phyloP scores from a whole-genome alignment of 1,140 invertebrate species.

The Papilio aristodemus region DNA sequence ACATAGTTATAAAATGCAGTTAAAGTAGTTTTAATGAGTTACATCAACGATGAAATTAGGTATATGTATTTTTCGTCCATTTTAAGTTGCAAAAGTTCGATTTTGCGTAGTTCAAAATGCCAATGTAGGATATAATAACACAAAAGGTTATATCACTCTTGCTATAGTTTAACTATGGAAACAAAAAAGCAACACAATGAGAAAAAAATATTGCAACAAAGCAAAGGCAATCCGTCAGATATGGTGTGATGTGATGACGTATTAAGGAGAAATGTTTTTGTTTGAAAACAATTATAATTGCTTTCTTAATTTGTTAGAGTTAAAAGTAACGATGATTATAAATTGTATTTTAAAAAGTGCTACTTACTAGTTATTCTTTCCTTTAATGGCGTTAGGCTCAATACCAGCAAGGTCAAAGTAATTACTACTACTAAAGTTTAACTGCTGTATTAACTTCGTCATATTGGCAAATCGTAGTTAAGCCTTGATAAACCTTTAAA shows the following conservation, averaged over 20 bases:
- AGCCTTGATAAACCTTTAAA: slow-evolving; percentile 65
- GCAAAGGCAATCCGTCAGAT: slow-evolving; percentile 38
- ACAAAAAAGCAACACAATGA: slow-evolving; percentile 32
- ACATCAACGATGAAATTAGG: slow-evolving; percentile 20
- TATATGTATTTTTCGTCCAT: background rate
- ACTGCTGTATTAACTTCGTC: slow-evolving; percentile 78
- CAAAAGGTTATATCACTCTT: background rate
- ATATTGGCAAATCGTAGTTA: slow-evolving; percentile 75
- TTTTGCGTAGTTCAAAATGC: background rate
- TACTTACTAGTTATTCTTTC: slow-evolving; percentile 65
- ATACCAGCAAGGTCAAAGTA: slow-evolving; percentile 63
- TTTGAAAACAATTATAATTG: background rate
- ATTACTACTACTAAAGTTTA: slow-evolving; percentile 79
- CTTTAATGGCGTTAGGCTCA: slow-evolving; percentile 55
- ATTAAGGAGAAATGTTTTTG: slow-evolving; percentile 34
- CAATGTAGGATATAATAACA: background rate
- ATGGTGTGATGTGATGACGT: slow-evolving; percentile 41
- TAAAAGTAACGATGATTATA: background rate
- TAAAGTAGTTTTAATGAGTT: slow-evolving; percentile 17
- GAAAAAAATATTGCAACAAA: slow-evolving; percentile 22
- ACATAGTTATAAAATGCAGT: background rate
- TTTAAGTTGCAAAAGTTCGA: background rate
- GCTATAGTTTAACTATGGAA: background rate
- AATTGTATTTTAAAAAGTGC: slow-evolving; percentile 29
- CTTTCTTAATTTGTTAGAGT: background rate